Percentiles rank a stretch among this genome's conserved stretches.
These are phyloP conservation scores for Galeruca laticollis DNA, from an alignment of 2,888 invertebrate species.

Conservation along the genomic window DNA sequence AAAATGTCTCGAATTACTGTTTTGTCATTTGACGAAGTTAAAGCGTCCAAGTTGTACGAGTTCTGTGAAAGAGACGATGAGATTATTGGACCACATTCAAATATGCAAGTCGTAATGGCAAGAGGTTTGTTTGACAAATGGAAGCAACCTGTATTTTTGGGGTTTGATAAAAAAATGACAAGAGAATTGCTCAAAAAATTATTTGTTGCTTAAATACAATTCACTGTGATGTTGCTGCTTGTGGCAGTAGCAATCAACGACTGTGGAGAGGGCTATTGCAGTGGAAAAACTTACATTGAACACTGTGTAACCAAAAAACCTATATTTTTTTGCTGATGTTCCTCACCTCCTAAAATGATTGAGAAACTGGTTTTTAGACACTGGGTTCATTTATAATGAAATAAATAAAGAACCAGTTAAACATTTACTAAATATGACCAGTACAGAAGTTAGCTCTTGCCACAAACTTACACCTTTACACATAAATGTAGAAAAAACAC, in stretches of 20 bases:
- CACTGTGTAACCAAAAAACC: background rate
- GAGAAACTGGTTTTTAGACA: conserved; percentile 9
- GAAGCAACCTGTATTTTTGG: conserved; percentile 26
- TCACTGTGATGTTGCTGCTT: conserved; percentile 14
- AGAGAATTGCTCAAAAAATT: background rate
- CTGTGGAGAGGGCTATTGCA: conserved; percentile 1
- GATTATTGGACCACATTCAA: too few relatives aligned
- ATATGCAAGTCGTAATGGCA: background rate
- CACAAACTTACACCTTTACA: too few relatives aligned
- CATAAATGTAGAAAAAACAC: too few relatives aligned
- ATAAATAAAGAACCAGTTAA: background rate
- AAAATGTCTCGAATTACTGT: background rate
- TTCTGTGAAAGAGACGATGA: background rate
- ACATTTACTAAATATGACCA: background rate
- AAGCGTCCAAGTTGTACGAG: background rate
- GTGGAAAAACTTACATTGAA: conserved; percentile 1
- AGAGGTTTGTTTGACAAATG: conserved; percentile 10
- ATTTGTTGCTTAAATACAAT: conserved; percentile 8
- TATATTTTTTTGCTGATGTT: conserved; percentile 11
- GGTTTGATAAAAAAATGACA: conserved; percentile 16
- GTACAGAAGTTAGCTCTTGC: background rate
- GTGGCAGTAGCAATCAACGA: conserved; percentile 14
- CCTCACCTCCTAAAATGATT: conserved; percentile 9
- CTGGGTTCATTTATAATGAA: conserved; percentile 8
- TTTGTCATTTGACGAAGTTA: background rate